phyloP scores from a whole-genome alignment of 2,888 invertebrate genomes.

The Leucoma salicis region DNA sequence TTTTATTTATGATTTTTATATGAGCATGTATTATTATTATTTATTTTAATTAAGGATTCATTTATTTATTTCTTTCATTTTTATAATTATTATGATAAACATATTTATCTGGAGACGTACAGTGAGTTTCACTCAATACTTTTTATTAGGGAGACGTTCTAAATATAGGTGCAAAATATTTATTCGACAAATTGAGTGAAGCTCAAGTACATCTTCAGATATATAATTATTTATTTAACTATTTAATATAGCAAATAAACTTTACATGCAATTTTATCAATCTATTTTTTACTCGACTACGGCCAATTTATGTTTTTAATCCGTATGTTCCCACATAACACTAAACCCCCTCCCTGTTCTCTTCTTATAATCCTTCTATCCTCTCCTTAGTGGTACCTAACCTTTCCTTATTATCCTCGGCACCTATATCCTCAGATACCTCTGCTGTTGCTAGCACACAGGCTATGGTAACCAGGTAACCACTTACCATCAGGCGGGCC shows the following conservation, averaged over 20 bases:
- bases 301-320: no score
- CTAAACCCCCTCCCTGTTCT: no score
- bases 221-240: constrained; percentile 30
- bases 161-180: constrained; percentile 76
- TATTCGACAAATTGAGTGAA: constrained; percentile 68
- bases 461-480: no score
- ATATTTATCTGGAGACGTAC: constrained; percentile 39
- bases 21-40: constrained; percentile 39
- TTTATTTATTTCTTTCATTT: constrained; percentile 61
- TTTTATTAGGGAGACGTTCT: constrained; percentile 64
- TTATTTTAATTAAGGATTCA: constrained; percentile 56
- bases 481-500: no score
- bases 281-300: no score
- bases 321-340: no score
- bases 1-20: constrained; percentile 53
- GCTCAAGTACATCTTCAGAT: constrained; percentile 47
- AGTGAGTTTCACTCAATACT: constrained; percentile 60
- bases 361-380: no score
- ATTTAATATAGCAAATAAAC: constrained; percentile 37
- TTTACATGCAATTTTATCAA: no score
- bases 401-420: no score
- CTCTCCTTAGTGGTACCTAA: no score
- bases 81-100: constrained; percentile 36
- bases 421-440: no score
- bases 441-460: no score